Evolutionary conservation across 2,113 vertebrate genomes (phyloP).

Genomic region (Oostethus manadensis): DNA sequence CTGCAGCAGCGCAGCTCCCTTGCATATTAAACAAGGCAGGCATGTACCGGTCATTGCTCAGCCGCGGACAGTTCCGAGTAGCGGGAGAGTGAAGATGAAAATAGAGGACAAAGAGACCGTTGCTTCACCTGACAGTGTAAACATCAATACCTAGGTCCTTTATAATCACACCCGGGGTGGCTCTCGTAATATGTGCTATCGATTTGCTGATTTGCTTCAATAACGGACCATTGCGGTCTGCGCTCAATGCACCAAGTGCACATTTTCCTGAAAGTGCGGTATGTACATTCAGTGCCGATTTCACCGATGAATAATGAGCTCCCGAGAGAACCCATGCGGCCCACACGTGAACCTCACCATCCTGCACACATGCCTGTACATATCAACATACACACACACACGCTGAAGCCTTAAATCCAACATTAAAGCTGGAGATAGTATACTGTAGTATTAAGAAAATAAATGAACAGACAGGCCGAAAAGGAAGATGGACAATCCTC

Average conservation of each 20-base stretch:
- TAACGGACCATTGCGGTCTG: conserved; percentile 12
- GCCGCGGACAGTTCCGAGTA: conserved; percentile 18
- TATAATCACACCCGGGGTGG: background rate
- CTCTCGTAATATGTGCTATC: conserved; percentile 16
- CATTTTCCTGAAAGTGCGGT: background rate
- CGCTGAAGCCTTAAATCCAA: conserved; percentile 11
- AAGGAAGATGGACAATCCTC: background rate
- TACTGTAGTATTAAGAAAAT: no score
- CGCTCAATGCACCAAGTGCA: background rate
- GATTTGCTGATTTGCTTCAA: conserved; percentile 13
- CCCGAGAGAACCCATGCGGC: conserved; percentile 38
- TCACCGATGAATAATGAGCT: conserved; percentile 58
- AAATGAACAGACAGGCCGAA: background rate
- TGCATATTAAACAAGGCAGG: conserved; percentile 24
- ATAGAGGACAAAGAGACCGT: conserved; percentile 8
- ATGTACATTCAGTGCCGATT: conserved; percentile 27
- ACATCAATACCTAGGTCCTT: no score
- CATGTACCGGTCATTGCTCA: conserved; percentile 21
- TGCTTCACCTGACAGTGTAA: background rate
- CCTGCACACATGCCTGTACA: background rate
- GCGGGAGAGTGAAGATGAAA: conserved; percentile 12
- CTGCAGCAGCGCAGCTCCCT: conserved; percentile 21
- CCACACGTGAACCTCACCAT: conserved; percentile 19
- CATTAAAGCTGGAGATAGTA: conserved; percentile 16
- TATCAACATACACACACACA: background rate